A percentile compares a stretch with the other conserved stretches of the same genome.
Conservation (phyloP, 1,140 invertebrate genomes). For the Sesamia nonagrioides region DNA sequence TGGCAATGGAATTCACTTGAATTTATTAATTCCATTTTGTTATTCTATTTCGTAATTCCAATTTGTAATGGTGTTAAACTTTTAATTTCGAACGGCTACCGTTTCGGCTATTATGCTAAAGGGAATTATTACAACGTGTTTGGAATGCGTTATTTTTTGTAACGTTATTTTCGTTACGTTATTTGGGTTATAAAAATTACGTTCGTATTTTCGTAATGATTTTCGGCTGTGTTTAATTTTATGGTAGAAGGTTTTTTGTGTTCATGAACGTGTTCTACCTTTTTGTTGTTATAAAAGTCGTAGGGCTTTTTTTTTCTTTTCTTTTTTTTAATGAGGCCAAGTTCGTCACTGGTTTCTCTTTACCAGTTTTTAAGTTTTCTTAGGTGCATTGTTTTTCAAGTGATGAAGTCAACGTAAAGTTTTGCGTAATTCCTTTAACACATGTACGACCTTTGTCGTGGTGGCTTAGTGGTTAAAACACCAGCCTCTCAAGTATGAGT, state of each 20-base stretch:
- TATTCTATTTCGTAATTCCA: constrained; percentile 4
- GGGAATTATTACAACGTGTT: constrained; percentile 27
- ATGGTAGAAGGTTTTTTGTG: background rate
- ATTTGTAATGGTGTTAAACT: constrained; percentile 34
- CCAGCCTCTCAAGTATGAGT: too few species aligned
- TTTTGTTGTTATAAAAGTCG: background rate
- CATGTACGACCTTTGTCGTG: too few species aligned
- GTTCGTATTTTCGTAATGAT: constrained; percentile 18
- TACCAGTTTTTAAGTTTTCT: too few species aligned
- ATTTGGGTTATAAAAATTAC: constrained; percentile 34
- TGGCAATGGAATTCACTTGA: constrained; percentile 15
- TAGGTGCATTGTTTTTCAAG: too few species aligned
- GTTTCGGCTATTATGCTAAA: constrained; percentile 34
- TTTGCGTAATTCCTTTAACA: too few species aligned
- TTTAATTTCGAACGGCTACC: constrained; percentile 31
- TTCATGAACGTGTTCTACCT: background rate
- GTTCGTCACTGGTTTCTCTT: too few species aligned
- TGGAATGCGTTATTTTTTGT: constrained; percentile 32
- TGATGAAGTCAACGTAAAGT: too few species aligned
- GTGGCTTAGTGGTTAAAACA: too few species aligned
- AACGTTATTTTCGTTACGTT: constrained; percentile 22
- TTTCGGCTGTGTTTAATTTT: constrained; percentile 28
- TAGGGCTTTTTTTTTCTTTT: background rate
- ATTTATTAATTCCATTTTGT: constrained; percentile 21
- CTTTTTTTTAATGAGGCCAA: background rate